phyloP scores from a whole-genome alignment of 2,113 vertebrate genomes.

The Pelvicachromis taeniatus region DNA sequence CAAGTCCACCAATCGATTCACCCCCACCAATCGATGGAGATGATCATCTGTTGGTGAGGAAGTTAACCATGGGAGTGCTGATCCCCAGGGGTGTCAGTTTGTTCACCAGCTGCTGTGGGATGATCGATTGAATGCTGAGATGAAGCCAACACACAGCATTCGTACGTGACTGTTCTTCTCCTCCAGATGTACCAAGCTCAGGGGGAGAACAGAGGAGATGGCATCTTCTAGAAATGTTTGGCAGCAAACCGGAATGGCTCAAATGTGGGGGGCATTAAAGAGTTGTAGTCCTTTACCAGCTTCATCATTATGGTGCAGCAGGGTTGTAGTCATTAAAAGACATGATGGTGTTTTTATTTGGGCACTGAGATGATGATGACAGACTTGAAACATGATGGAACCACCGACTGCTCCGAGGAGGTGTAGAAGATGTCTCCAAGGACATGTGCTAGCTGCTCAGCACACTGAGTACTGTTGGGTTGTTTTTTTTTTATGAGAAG shows the following conservation, averaged over 20 bases:
- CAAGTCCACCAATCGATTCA: not conserved
- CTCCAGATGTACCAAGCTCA: not conserved
- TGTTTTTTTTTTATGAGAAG: not conserved
- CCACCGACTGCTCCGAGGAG: not conserved
- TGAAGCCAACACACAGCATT: too few species aligned
- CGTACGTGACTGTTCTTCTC: too few species aligned
- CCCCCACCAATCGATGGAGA: not conserved
- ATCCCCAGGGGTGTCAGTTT: too few species aligned
- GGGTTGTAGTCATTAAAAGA: not conserved
- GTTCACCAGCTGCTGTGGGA: too few species aligned
- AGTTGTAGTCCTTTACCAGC: not conserved
- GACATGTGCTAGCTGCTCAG: not conserved
- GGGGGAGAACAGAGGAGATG: not conserved
- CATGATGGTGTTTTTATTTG: too few species aligned
- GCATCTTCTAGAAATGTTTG: not conserved
- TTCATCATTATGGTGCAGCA: not conserved
- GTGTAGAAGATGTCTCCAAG: not conserved
- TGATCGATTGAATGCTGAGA: too few species aligned
- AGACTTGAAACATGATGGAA: not conserved
- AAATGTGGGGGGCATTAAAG: not conserved
- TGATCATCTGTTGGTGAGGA: not conserved
- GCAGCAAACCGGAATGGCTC: not conserved
- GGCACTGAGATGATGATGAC: not conserved
- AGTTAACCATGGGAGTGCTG: not conserved
- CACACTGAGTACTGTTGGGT: not conserved